These are phyloP conservation scores for Teinopalpus imperialis DNA, from an alignment of 2,888 invertebrate genomes.

Conservation along the genomic window DNA sequence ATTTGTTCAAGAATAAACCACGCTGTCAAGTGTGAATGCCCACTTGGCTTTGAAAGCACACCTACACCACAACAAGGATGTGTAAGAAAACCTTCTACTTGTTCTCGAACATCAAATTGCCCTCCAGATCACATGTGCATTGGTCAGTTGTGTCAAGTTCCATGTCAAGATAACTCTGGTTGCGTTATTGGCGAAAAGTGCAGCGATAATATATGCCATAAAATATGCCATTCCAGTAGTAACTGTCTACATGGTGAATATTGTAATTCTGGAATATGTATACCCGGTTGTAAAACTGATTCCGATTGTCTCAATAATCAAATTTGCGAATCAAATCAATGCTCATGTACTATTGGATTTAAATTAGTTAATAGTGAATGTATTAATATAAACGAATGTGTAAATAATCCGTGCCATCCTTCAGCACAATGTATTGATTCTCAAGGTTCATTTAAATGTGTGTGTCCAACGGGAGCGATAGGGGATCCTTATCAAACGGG, in stretches of 20 bases:
- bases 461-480: slow-evolving; percentile 89
- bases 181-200: slow-evolving; percentile 94
- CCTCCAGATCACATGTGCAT: slow-evolving; percentile 90
- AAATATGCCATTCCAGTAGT: slow-evolving; percentile 93
- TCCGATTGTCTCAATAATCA: slow-evolving; percentile 90
- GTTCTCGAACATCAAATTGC: slow-evolving; percentile 87
- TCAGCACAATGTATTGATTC: slow-evolving; percentile 90
- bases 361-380: slow-evolving; percentile 88
- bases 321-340: slow-evolving; percentile 87
- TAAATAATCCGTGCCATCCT: slow-evolving; percentile 88
- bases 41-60: slow-evolving; percentile 92
- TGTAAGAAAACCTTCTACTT: slow-evolving; percentile 88
- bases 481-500: slow-evolving; percentile 87
- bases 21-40: slow-evolving; percentile 89
- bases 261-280: slow-evolving; percentile 90
- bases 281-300: slow-evolving; percentile 91
- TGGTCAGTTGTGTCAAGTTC: slow-evolving; percentile 88
- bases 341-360: slow-evolving; percentile 90
- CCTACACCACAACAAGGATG: slow-evolving; percentile 95
- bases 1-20: slow-evolving; percentile 89
- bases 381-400: slow-evolving; percentile 92
- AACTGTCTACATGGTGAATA: slow-evolving; percentile 95
- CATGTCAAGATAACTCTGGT: slow-evolving; percentile 86
- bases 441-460: slow-evolving; percentile 90
- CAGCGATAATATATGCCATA: slow-evolving; percentile 88